phyloP scores from a whole-genome alignment of 2,113 vertebrate genomes.

The Zosterops pallidus region DNA sequence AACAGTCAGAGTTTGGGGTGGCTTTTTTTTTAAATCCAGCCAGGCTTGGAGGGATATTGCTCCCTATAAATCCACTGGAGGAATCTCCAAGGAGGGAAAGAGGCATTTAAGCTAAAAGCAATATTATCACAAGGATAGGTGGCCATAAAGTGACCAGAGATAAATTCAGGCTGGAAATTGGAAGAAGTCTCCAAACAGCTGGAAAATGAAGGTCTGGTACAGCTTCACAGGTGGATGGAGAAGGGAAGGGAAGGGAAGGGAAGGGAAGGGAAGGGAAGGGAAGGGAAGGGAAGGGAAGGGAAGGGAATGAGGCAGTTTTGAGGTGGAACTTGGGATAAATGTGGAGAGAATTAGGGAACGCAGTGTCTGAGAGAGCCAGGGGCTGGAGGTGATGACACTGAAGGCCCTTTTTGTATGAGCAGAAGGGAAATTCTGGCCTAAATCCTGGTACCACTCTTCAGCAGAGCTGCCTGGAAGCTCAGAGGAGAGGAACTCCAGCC shows the following conservation, averaged over 20 bases:
- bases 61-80: not conserved
- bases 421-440: not conserved
- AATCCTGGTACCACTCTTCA: not conserved
- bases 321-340: not conserved
- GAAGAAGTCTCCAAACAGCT: not conserved
- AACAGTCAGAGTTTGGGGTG: not conserved
- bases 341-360: not conserved
- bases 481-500: not conserved
- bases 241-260: not conserved
- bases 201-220: not conserved
- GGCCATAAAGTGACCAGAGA: constrained; percentile 14
- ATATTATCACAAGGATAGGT: constrained; percentile 12
- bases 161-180: constrained; percentile 4
- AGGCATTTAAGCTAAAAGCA: constrained; percentile 24
- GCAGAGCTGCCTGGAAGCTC: not conserved
- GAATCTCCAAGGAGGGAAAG: not conserved
- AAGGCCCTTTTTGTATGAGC: not conserved
- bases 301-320: not conserved
- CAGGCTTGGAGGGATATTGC: not conserved
- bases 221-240: not conserved
- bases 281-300: not conserved
- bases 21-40: not conserved
- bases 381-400: not conserved
- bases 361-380: not conserved
- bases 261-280: not conserved